phyloP scores from a whole-genome alignment of 2,888 invertebrate species.

The Leptopilina syphax region DNA sequence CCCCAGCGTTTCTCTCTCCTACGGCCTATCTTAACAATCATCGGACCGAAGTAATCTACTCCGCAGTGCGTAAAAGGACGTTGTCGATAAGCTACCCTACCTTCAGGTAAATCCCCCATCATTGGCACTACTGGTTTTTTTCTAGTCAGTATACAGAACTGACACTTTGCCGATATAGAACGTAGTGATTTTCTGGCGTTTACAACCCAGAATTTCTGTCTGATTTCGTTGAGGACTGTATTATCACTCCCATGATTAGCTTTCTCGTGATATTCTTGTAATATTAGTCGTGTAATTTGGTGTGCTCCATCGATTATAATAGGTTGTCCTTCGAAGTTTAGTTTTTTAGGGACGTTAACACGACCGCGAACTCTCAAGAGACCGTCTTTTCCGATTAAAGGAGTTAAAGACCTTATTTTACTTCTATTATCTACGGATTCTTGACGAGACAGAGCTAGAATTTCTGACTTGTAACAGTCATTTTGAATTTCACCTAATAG shows the following conservation, averaged over 20 bases:
- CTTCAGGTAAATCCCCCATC: slow-evolving; percentile 47
- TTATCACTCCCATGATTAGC: slow-evolving; percentile 44
- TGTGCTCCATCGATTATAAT: slow-evolving; percentile 47
- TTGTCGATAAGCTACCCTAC: slow-evolving; percentile 41
- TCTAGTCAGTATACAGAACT: slow-evolving; percentile 38
- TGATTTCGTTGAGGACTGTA: slow-evolving; percentile 52
- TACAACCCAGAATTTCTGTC: slow-evolving; percentile 49
- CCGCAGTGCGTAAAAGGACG: slow-evolving; percentile 49
- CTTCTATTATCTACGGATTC: not conserved
- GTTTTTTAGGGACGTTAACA: not conserved
- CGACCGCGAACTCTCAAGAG: slow-evolving; percentile 39
- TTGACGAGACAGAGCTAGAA: not conserved
- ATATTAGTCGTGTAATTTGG: slow-evolving; percentile 33
- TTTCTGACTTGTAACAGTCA: not conserved
- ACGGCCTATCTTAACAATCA: slow-evolving; percentile 46
- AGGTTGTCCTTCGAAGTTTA: slow-evolving; percentile 14
- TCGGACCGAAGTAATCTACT: slow-evolving; percentile 50
- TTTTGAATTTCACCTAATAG: not conserved
- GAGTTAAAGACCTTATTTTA: not conserved
- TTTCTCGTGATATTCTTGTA: slow-evolving; percentile 44
- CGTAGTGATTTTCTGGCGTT: slow-evolving; percentile 33
- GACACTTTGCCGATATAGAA: slow-evolving; percentile 30
- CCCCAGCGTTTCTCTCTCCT: slow-evolving; percentile 43
- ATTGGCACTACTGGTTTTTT: slow-evolving; percentile 43
- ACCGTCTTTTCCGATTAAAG: not conserved